Evolutionary conservation across 2,113 vertebrate species (phyloP).

Genomic region (Oncorhynchus tshawytscha): DNA sequence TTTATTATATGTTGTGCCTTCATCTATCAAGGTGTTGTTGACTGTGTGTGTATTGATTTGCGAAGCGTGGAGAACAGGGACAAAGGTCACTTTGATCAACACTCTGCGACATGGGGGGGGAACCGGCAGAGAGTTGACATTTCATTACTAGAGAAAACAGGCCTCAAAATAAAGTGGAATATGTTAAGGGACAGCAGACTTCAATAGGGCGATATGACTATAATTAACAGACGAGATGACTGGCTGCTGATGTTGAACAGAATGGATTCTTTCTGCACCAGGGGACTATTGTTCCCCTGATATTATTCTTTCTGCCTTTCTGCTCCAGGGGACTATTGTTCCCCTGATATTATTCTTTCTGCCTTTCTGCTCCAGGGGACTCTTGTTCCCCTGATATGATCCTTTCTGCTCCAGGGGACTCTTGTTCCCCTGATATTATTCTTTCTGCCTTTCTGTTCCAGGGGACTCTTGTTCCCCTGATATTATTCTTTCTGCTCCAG

Average conservation of each 20-base stretch:
- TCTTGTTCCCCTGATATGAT: slow-evolving; percentile 17
- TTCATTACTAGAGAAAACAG: slow-evolving; percentile 86
- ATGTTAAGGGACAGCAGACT: slow-evolving; percentile 79
- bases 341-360: slow-evolving; percentile 77
- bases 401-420: background rate
- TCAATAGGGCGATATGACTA: slow-evolving; percentile 82
- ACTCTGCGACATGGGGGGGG: slow-evolving; percentile 72
- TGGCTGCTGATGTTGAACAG: slow-evolving; percentile 60
- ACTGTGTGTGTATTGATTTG: slow-evolving; percentile 84
- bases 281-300: slow-evolving; percentile 9
- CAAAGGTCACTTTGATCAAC: slow-evolving; percentile 92
- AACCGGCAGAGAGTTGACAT: slow-evolving; percentile 80
- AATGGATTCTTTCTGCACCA: slow-evolving; percentile 53
- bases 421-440: too few relatives aligned
- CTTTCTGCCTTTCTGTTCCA: too few relatives aligned
- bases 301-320: slow-evolving; percentile 69
- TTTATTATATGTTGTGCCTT: slow-evolving; percentile 88
- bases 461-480: too few relatives aligned
- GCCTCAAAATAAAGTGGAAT: slow-evolving; percentile 81
- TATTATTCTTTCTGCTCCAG: too few relatives aligned
- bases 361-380: slow-evolving; percentile 32
- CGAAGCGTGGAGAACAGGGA: slow-evolving; percentile 70
- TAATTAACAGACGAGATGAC: slow-evolving; percentile 84
- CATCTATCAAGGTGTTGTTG: slow-evolving; percentile 79
- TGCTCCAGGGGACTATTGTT: slow-evolving; percentile 83